These are phyloP conservation scores for Parapsyche elsis DNA, from an alignment of 1,140 invertebrate genomes.

Conservation along the genomic window DNA sequence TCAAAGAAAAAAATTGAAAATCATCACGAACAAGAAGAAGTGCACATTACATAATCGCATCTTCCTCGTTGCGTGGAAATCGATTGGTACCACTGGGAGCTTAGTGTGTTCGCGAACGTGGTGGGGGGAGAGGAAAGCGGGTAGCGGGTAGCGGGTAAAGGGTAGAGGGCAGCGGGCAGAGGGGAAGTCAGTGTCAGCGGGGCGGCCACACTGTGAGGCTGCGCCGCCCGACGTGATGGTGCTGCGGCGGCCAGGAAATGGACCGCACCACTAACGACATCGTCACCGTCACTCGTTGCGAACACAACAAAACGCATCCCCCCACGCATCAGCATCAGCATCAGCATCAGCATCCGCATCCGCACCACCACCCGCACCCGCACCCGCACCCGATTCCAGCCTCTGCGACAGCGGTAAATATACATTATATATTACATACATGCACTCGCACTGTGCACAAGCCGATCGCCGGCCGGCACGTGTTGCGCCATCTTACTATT, in stretches of 20 bases:
- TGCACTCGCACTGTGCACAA: neutral
- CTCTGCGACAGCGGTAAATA: neutral
- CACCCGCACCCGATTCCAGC: neutral
- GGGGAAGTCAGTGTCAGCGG: neutral
- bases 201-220: neutral
- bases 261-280: constrained; percentile 34
- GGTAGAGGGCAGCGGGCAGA: neutral
- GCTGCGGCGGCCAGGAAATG: constrained; percentile 34
- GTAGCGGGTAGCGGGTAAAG: constrained; percentile 6
- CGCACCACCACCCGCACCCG: neutral
- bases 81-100: no score
- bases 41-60: neutral
- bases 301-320: neutral
- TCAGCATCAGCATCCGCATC: neutral
- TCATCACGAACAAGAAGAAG: neutral
- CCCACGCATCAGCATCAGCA: neutral
- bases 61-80: neutral
- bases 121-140: neutral
- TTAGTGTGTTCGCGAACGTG: neutral
- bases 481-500: constrained; percentile 7
- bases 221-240: constrained; percentile 36
- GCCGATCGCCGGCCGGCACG: neutral
- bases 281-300: neutral
- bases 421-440: no score
- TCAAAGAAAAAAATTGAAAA: no score